phyloP scores from a whole-genome alignment of 2,888 invertebrate species.

The Candidula unifasciata region DNA sequence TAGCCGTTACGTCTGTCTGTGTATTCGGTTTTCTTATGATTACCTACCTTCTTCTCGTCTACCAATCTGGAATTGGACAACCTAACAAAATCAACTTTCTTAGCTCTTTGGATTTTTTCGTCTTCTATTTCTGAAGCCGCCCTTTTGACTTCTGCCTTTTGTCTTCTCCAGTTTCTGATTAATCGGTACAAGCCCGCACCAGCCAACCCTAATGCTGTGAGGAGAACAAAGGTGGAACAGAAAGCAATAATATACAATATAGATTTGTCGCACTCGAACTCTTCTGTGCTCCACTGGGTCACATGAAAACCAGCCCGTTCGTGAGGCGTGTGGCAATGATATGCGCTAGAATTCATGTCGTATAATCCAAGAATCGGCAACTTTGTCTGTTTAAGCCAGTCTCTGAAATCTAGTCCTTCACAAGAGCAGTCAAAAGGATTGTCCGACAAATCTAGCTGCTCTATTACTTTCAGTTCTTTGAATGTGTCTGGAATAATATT shows the following conservation, averaged over 20 bases:
- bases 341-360: conserved; percentile 57
- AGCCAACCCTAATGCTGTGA: conserved; percentile 60
- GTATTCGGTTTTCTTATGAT: background rate
- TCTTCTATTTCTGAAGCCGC: background rate
- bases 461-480: conserved; percentile 59
- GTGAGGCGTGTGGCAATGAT: conserved; percentile 64
- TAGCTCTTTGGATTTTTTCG: background rate
- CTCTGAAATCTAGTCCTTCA: conserved; percentile 64
- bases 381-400: conserved; percentile 63
- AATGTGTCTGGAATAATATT: conserved; percentile 60
- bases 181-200: conserved; percentile 60
- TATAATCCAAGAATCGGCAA: conserved; percentile 33
- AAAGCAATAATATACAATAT: conserved; percentile 65
- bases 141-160: background rate
- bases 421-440: conserved; percentile 74
- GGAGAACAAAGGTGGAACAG: conserved; percentile 60
- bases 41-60: background rate
- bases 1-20: background rate
- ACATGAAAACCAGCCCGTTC: conserved; percentile 62
- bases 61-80: conserved; percentile 13
- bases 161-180: conserved; percentile 21
- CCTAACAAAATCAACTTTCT: conserved; percentile 27
- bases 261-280: conserved; percentile 68
- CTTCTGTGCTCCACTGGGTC: conserved; percentile 61
- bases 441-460: conserved; percentile 64